A percentile compares a stretch with the other conserved stretches of the same genome.
Evolutionary conservation across 2,113 vertebrate species (phyloP).

Genomic region (Gobius niger): DNA sequence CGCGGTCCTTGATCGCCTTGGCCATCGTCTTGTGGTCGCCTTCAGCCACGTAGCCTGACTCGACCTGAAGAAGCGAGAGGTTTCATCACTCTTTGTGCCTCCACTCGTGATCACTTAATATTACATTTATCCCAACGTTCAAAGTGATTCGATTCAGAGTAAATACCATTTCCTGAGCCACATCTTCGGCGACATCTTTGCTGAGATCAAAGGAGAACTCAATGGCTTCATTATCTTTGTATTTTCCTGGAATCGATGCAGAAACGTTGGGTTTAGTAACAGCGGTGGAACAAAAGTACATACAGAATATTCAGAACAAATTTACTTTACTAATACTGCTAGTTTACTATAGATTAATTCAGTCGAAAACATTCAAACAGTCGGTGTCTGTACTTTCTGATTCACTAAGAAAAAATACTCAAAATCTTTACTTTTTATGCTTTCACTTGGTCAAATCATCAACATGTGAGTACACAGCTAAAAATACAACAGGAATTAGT

Average conservation of each 20-base stretch:
- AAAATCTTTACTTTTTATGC: too few species aligned
- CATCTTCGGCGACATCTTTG: conserved; percentile 95
- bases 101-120: neutral
- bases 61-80: conserved; percentile 88
- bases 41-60: conserved; percentile 97
- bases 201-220: conserved; percentile 98
- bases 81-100: too few species aligned
- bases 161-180: conserved; percentile 96
- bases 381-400: too few species aligned
- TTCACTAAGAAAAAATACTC: too few species aligned
- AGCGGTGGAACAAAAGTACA: neutral
- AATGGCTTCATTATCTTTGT: conserved; percentile 98
- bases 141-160: neutral
- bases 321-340: too few species aligned
- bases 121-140: too few species aligned
- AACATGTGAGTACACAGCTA: too few species aligned
- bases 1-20: conserved; percentile 97
- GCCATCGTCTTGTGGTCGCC: conserved; percentile 99
- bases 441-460: too few species aligned
- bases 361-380: too few species aligned
- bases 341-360: too few species aligned
- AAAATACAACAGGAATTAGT: too few species aligned
- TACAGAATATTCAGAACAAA: too few species aligned
- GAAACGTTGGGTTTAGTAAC: neutral
- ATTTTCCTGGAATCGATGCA: conserved; percentile 85